Base-by-base conservation (phyloP, 1,140 invertebrate genomes). In the Nebria ingens region DNA sequence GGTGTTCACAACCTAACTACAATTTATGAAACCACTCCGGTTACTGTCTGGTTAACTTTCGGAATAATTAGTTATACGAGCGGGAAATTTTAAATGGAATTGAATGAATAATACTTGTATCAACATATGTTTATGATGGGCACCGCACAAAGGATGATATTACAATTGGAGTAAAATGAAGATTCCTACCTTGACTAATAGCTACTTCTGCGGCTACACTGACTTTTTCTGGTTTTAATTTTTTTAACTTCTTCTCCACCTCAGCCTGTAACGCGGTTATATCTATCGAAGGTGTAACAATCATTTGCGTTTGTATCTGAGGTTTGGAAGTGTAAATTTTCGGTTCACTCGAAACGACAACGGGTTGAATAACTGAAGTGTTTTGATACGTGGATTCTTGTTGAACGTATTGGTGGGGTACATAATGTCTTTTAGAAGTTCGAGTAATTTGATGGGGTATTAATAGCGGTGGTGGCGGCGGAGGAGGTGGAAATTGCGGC, bases 151-250 rank as follows among this genome's bases (percentile, higher is more conserved):
- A 34, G 9, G 9, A 9, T 34, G 9, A 9, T n/a, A 34, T 9
- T 34, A 34, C n/a, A 34, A 34, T 9, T 34, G 29, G 9, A 0
- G 72, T 71, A 61, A 73, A 73, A 4, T 71, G 71, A n/a, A n/a
- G n/a, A n/a, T n/a, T n/a, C n/a, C n/a, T n/a, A n/a, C n/a, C 40
- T 60, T 74, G 72, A 58, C 72, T 75, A 51, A 75, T 74, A 2
- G 71, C 71, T 25, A 74, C 62, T 57, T 74, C 70, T 15, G 72
- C 71, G 12, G 73, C 71, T 9, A 72, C 71, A 52, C 69, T 72
- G 12, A 81, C 76, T 64, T 80, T 80, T 61, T 83, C 82, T 6
- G 77, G 76, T 66, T 85, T 84, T 2, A 83, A 71, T 62, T 83
- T 82, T 60, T 80, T 82, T 55, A 78, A 71, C 57, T 79, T 81